A percentile compares a stretch with the other conserved stretches of the same genome.
Conservation (phyloP, 2,797 vertebrate species). For the Cryptoprocta ferox region DNA sequence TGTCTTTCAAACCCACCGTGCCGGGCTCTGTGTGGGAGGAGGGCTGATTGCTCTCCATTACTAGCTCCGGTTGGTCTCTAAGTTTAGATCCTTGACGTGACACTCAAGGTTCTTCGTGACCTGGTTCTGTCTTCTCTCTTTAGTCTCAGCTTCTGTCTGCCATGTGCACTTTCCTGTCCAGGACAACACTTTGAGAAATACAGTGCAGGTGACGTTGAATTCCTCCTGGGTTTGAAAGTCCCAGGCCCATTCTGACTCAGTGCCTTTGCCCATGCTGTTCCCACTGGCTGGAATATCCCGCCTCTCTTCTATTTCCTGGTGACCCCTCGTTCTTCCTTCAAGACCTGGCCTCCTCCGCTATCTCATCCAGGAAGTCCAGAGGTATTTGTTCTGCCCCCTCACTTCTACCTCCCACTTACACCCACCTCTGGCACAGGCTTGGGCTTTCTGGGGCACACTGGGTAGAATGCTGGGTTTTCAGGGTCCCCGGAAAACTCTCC, state of each 20-base stretch:
- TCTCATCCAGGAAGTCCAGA: neutral
- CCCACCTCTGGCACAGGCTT: neutral
- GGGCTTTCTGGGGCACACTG: neutral
- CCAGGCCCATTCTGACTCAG: neutral
- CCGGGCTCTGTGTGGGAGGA: neutral
- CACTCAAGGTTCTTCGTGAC: neutral
- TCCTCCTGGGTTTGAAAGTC: neutral
- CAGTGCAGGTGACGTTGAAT: neutral
- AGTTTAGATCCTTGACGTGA: neutral
- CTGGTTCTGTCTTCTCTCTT: neutral
- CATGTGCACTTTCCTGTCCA: rapidly evolving
- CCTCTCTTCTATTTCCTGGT: neutral
- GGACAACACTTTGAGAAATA: neutral
- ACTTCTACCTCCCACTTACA: neutral
- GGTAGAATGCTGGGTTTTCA: neutral
- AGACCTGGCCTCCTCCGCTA: neutral
- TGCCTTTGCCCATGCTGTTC: neutral
- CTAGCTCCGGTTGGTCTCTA: neutral
- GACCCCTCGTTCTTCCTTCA: neutral
- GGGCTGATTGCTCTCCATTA: neutral
- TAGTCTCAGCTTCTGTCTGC: neutral
- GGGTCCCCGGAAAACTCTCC: neutral
- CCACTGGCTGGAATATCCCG: neutral
- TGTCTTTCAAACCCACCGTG: neutral
- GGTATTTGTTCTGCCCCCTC: neutral